phyloP scores from a whole-genome alignment of 2,113 vertebrate genomes.

The Chamaetylas fuelleborni region DNA sequence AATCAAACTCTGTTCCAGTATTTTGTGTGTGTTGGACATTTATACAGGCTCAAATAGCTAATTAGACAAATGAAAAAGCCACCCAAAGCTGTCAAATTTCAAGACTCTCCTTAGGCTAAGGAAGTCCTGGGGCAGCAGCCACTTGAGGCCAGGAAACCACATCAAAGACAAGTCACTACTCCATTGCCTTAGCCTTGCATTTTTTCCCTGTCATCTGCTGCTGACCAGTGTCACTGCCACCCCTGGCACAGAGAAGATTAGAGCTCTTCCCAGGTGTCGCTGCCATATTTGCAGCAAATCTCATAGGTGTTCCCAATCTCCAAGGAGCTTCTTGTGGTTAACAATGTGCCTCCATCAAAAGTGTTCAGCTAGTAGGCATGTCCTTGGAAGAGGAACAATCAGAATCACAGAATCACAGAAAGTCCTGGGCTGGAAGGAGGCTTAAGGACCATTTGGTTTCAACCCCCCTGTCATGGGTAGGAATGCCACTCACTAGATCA shows the following conservation, averaged over 20 bases:
- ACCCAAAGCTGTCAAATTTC: neutral
- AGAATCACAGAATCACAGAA: neutral
- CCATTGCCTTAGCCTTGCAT: neutral
- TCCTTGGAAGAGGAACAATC: neutral
- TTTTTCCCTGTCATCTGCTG: neutral
- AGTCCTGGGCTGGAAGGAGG: neutral
- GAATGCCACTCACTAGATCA: neutral
- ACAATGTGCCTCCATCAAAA: neutral
- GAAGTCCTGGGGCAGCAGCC: neutral
- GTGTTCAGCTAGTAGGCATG: neutral
- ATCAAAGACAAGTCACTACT: neutral
- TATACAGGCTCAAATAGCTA: neutral
- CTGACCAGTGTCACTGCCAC: neutral
- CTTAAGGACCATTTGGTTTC: neutral
- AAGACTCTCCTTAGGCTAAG: neutral
- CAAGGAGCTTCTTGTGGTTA: neutral
- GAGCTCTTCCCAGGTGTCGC: neutral
- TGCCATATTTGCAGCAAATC: rapidly evolving
- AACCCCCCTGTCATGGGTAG: neutral
- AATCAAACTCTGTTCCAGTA: neutral
- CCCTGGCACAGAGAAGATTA: neutral
- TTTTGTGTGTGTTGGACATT: neutral
- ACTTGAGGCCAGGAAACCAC: neutral
- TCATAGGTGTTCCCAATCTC: neutral
- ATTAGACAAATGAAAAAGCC: neutral